phyloP scores from a whole-genome alignment of 1,140 invertebrate genomes.

The Leptinotarsa undecemlineata region DNA sequence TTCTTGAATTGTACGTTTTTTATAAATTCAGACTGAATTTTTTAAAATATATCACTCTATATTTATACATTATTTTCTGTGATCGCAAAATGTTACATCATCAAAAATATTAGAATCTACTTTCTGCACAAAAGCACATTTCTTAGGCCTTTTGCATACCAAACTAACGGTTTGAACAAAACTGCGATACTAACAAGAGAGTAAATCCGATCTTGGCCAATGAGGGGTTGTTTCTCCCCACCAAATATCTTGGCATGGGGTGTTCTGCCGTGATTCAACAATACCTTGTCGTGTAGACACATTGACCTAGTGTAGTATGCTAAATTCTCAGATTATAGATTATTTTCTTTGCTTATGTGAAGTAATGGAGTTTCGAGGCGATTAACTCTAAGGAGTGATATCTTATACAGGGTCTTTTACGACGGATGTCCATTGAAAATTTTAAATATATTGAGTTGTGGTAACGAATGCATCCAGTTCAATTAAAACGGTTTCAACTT shows the following conservation, averaged over 20 bases:
- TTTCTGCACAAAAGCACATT: neutral
- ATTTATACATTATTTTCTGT: no score
- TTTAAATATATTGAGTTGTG: no score
- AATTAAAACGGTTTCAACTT: no score
- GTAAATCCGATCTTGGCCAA: slow-evolving; percentile 41
- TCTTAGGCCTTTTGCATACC: slow-evolving; percentile 22
- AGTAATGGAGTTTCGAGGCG: neutral
- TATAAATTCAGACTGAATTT: no score
- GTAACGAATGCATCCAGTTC: no score
- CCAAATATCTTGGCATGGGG: slow-evolving; percentile 20
- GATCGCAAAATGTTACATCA: no score
- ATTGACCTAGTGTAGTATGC: slow-evolving; percentile 30
- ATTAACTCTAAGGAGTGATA: neutral
- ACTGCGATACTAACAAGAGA: slow-evolving; percentile 27
- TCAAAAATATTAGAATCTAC: neutral
- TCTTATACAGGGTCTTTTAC: no score
- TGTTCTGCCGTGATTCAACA: slow-evolving; percentile 29
- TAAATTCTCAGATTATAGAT: slow-evolving; percentile 27
- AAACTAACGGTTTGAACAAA: slow-evolving; percentile 27
- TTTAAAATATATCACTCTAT: no score
- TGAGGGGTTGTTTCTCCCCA: slow-evolving; percentile 25
- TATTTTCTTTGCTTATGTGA: slow-evolving; percentile 22
- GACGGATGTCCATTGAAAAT: no score
- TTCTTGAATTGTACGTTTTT: no score
- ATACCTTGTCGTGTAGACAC: slow-evolving; percentile 31